These are phyloP conservation scores for Acipenser oxyrinchus DNA, from an alignment of 2,797 vertebrate species.

Conservation along the genomic window DNA sequence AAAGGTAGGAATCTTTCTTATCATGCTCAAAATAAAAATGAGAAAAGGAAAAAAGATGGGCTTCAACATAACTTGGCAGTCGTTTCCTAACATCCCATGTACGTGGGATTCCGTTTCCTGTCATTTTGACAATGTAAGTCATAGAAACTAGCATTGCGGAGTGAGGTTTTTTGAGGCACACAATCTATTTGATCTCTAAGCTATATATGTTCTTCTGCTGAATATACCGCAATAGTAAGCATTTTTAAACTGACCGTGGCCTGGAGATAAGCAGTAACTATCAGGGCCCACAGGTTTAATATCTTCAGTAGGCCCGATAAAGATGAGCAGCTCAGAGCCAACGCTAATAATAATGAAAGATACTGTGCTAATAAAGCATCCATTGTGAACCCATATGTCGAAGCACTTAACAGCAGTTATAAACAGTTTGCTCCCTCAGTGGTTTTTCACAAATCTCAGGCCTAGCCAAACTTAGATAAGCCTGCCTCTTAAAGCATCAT, in stretches of 20 bases:
- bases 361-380: constrained; percentile 46
- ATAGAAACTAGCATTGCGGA: neutral
- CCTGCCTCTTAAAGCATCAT: constrained; percentile 61
- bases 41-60: neutral
- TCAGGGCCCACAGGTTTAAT: constrained; percentile 43
- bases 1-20: no score
- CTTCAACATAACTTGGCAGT: neutral
- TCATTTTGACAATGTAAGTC: constrained; percentile 1
- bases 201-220: constrained; percentile 2
- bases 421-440: constrained; percentile 53
- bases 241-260: constrained; percentile 43
- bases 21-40: no score
- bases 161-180: neutral
- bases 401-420: constrained; percentile 54
- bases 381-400: constrained; percentile 41
- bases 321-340: constrained; percentile 37
- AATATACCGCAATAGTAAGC: constrained; percentile 22
- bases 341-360: constrained; percentile 46
- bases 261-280: constrained; percentile 41
- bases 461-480: constrained; percentile 57
- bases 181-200: neutral
- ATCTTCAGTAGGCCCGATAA: constrained; percentile 44
- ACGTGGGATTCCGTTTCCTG: neutral
- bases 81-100: neutral
- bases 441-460: constrained; percentile 50